phyloP scores from a whole-genome alignment of 2,113 vertebrate genomes.

The Sinocyclocheilus rhinocerous region DNA sequence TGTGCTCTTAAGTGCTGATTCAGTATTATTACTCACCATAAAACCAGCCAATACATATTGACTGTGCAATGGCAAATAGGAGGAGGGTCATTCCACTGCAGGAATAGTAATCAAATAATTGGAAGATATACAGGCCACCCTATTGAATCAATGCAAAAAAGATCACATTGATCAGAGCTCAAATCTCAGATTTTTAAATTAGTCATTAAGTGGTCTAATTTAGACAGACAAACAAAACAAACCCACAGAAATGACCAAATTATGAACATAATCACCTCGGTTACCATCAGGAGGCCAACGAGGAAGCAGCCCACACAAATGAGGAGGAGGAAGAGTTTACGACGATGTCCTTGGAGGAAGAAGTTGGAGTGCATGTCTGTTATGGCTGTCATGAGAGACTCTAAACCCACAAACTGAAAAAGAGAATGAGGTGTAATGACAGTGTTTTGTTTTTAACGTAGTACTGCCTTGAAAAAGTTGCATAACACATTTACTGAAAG shows the following conservation, averaged over 20 bases:
- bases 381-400: constrained; percentile 73
- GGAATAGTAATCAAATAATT: constrained; percentile 94
- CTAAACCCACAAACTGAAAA: constrained; percentile 79
- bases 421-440: background rate
- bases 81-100: constrained; percentile 91
- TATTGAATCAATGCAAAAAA: constrained; percentile 57
- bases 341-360: constrained; percentile 75
- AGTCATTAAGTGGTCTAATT: background rate
- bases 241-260: no score
- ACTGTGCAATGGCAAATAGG: constrained; percentile 87
- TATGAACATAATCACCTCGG: constrained; percentile 69
- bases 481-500: background rate
- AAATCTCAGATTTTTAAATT: background rate
- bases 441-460: background rate
- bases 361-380: constrained; percentile 74
- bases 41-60: constrained; percentile 87
- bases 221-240: background rate
- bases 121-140: constrained; percentile 96
- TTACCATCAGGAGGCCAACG: constrained; percentile 78
- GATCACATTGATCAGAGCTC: background rate
- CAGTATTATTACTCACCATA: constrained; percentile 83
- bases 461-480: background rate
- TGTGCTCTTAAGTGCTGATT: background rate
- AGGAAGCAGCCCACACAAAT: constrained; percentile 70
- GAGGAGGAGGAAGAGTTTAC: constrained; percentile 75